Base-by-base conservation (phyloP, 2,113 vertebrate species). In the Murina feae region DNA sequence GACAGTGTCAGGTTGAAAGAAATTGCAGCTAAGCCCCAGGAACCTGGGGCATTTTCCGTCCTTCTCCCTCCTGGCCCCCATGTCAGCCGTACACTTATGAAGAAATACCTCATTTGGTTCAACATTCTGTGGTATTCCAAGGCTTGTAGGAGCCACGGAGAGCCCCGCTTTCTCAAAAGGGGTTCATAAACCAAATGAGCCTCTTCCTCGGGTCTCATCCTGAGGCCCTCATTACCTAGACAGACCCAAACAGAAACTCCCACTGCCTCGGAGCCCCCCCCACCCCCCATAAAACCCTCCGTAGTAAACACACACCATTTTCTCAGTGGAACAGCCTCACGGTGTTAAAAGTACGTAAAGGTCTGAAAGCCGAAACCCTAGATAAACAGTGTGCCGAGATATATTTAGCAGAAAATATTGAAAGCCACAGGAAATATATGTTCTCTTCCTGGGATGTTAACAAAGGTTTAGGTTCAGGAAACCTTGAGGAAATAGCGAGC, bases 1-100 rank as follows among this genome's bases (percentile, higher is more conserved):
- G 97, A 98, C 91, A 98, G 95, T 97, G 97, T 96, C 97, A 98
- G 98, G 98, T 98, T 98, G 97, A 94, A 95, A 98, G 87, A 93
- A 96, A 97, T 86, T 92, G 97, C 86, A 97, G 93, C 80, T 93
- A 96, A 95, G 83, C 81, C 95, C 96, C 80, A 87, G 88, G 37
- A 90, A 96, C 63, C 97, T 51, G 72, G 88, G 71, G 53, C 53
- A 74, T 55, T 68, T 78, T 90, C 85, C 7, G 10, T 60, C 39
- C 66, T 44, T 88, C 53, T 65, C 37, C 37, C 9, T 9, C 20
- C 71, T n/a, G 82, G 37, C 93, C 83, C 84, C 94, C 86, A 12
- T 79, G 86, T 51, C 63, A 82, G 89, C n/a, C 6, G 51, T 80
- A 35, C 49, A 90, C 74, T 91, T 95, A 97, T 58, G 86, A 98